A percentile compares a stretch with the other conserved stretches of the same genome.
Conservation (phyloP, 1,140 invertebrate species). For the Parapsyche elsis region DNA sequence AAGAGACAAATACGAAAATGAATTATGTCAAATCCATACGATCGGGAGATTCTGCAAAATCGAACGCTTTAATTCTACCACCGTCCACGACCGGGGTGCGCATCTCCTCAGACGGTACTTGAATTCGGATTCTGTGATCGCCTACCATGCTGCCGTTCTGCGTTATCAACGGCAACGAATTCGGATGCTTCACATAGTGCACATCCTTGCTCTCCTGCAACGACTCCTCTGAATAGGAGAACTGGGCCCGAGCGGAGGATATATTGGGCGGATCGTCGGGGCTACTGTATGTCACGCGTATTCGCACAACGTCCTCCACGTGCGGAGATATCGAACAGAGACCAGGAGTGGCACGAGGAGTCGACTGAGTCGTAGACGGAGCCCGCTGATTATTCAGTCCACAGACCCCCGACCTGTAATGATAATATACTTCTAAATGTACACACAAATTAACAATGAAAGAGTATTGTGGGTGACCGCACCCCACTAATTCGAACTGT, state of each 20-base stretch:
- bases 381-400: conserved; percentile 65
- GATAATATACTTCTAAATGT: neutral
- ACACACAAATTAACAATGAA: neutral
- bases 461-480: neutral
- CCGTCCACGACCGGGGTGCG: conserved; percentile 78
- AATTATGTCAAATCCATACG: conserved; percentile 17
- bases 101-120: conserved; percentile 74
- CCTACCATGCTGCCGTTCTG: conserved; percentile 60
- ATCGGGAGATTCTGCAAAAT: conserved; percentile 38
- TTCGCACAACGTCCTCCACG: conserved; percentile 75
- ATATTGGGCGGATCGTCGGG: conserved; percentile 62
- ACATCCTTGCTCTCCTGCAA: conserved; percentile 23
- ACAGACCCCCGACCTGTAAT: conserved; percentile 63
- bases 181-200: conserved; percentile 33
- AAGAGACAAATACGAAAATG: neutral
- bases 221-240: conserved; percentile 33
- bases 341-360: conserved; percentile 72
- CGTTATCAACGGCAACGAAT: conserved; percentile 40
- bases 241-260: conserved; percentile 62
- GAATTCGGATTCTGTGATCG: conserved; percentile 76
- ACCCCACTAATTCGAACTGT: neutral
- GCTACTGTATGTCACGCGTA: conserved; percentile 77
- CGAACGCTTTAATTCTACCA: conserved; percentile 69
- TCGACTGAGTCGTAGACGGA: conserved; percentile 69
- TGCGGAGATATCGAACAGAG: conserved; percentile 67